Base-by-base conservation (phyloP, 64 coral and sea anemone genomes). In the Porites lutea region DNA sequence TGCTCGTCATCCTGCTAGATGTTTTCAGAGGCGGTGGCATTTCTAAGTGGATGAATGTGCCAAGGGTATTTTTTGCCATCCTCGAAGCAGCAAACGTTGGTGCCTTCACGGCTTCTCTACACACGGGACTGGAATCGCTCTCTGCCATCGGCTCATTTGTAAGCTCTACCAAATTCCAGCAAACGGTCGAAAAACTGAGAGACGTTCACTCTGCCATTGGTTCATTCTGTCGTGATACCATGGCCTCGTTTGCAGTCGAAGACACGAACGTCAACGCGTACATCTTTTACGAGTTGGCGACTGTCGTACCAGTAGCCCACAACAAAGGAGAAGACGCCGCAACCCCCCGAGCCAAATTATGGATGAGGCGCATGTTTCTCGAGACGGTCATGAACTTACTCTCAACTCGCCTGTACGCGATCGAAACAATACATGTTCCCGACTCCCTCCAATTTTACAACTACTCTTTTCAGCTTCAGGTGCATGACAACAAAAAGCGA, bases 21-120 rank as follows among this genome's bases (percentile, higher is more conserved):
- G 9, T 73, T 2, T 73, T 73, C 47, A 8, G 7, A 3, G 71
- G 71, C 4, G 47, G 13, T 13, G 71, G 71, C 5, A 47, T 73
- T 8, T 73, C 71, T 9, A 73, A 73, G 43, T 73, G 71, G 71
- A 73, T 73, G 71, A 73, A 73, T 14, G 43, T 73, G 12, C 71
- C 71, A 3, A 8, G 71, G 13, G 43, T 73, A 10, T 73, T 73
- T 8, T 73, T 73, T 73, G 71, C 71, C 3, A 12, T 73, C 3
- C 71, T 73, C 6, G 71, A 73, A 14, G 8, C 27, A 2, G 71
- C 71, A 45, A 47, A 73, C 71, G 27, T 73, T 22, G 71, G 71
- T 13, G 6, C 13, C 8, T 73, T 73, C 23, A 11, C 27, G 2
- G 2, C 43, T 4, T 6, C 71, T 9, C 3, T 73, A 43, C 71